Conservation (phyloP, 1,140 invertebrate species). For the Rhagoletis pomonella region DNA sequence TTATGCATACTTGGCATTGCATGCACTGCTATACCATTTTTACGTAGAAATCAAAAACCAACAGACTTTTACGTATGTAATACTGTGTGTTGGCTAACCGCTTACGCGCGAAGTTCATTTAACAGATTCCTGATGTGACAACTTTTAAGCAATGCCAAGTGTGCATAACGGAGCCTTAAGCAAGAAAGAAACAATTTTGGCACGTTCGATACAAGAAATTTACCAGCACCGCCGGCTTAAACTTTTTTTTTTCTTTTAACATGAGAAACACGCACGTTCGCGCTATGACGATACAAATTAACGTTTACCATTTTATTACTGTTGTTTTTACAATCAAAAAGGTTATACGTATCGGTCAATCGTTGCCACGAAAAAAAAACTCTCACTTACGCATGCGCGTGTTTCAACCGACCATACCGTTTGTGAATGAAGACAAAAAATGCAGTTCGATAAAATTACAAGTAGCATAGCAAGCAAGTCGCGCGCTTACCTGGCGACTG, state of each 20-base stretch:
- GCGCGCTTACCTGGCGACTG: background rate
- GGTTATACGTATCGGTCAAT: background rate
- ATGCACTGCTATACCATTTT: too few species aligned
- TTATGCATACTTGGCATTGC: too few species aligned
- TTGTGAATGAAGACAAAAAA: background rate
- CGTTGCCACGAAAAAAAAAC: conserved; percentile 1
- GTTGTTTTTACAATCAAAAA: background rate
- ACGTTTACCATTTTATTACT: background rate
- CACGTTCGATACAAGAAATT: background rate
- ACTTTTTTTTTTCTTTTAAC: background rate
- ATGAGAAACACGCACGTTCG: background rate
- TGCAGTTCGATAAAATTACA: background rate
- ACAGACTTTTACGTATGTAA: too few species aligned
- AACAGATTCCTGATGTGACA: too few species aligned
- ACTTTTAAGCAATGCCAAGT: too few species aligned
- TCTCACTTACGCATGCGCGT: conserved; percentile 38
- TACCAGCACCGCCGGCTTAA: background rate
- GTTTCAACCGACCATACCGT: background rate
- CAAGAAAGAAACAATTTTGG: conserved; percentile 14
- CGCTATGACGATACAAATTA: background rate
- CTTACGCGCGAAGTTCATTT: too few species aligned
- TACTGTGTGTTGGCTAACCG: too few species aligned
- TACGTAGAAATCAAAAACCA: too few species aligned
- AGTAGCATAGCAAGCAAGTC: too few species aligned
- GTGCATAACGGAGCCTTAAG: too few species aligned